Base-by-base conservation (phyloP, 2,113 vertebrate species). In the Dendrocopos noguchii region DNA sequence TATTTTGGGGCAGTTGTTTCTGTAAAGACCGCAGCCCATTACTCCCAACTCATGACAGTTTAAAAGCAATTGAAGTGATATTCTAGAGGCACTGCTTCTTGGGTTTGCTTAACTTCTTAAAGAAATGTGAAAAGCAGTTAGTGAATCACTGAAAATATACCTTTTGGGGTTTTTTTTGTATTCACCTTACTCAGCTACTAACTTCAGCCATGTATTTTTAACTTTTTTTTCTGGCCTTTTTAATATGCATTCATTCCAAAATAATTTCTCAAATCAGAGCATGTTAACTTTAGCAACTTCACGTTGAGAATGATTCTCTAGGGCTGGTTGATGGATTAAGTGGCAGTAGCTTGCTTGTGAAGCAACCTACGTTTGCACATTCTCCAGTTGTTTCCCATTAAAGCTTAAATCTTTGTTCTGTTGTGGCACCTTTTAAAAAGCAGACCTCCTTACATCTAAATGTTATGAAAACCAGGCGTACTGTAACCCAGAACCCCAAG, bases 321-420 rank as follows among this genome's bases (percentile, higher is more conserved):
- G 93, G 76, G 82, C 42, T 95, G 73, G 66, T 76, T 94, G 68
- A 92, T 1, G 0, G 91, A 96, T 94, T 91, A 94, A 94, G 82
- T 95, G 84, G 87, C 85, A 84, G 73, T 95, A 81, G 73, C 50
- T 86, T 71, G 70, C 24, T 96, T 93, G 78, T 95, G 89, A 94
- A 95, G 84, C 84, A 80, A 84, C 21, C 63, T 90, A 70, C 34
- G 50, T 91, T 95, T 97, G 68, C 57, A 83, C 94, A 92, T 96
- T 92, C 81, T 80, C 70, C 71, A 85, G 93, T 91, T 70, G 2
- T 95, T 96, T 96, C 90, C 85, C 65, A 95, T 96, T 96, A 96
- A 94, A 95, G 79, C 24, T 80, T 88, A 94, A 96, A 97, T 80
- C 85, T 92, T 50, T 59, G 53, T 80, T 91, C 61, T 88, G 80